Evolutionary conservation across 2,888 invertebrate genomes (phyloP).

Genomic region (Dysmachus trigonus): DNA sequence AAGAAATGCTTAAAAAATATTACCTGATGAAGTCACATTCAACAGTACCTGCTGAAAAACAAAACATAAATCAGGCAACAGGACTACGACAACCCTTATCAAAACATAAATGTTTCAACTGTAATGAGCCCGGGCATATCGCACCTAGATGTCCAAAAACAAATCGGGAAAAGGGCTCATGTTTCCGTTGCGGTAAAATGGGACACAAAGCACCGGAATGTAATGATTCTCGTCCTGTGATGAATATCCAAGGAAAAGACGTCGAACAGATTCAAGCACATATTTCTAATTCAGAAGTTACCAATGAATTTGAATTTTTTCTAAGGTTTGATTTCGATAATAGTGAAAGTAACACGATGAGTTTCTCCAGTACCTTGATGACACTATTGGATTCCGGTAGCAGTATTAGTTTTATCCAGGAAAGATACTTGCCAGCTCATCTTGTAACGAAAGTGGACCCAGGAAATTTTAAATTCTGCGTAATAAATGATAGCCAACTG

Average conservation of each 20-base stretch:
- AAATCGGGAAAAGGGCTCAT: slow-evolving; percentile 29
- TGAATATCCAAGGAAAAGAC: background rate
- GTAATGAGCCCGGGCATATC: slow-evolving; percentile 9
- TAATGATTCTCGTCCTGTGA: background rate
- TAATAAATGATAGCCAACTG: slow-evolving; percentile 45
- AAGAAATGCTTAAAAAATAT: slow-evolving; percentile 14
- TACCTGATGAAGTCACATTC: background rate
- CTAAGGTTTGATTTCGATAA: background rate
- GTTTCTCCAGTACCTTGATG: background rate
- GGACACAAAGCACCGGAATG: slow-evolving; percentile 10
- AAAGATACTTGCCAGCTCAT: background rate
- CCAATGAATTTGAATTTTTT: background rate
- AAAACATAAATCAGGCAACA: background rate
- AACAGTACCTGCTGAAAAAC: background rate
- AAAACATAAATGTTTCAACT: slow-evolving; percentile 44
- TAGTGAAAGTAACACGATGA: background rate
- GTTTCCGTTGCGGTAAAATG: slow-evolving; percentile 42
- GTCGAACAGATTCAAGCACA: background rate
- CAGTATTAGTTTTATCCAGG: background rate
- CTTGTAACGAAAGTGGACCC: background rate
- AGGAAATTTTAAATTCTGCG: slow-evolving; percentile 37
- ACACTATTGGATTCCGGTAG: background rate
- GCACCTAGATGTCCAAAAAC: background rate
- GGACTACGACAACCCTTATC: background rate
- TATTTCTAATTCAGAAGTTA: background rate